These are phyloP conservation scores for Microctenopoma steveboyesi DNA, from an alignment of 2,797 vertebrate species.

Conservation along the genomic window DNA sequence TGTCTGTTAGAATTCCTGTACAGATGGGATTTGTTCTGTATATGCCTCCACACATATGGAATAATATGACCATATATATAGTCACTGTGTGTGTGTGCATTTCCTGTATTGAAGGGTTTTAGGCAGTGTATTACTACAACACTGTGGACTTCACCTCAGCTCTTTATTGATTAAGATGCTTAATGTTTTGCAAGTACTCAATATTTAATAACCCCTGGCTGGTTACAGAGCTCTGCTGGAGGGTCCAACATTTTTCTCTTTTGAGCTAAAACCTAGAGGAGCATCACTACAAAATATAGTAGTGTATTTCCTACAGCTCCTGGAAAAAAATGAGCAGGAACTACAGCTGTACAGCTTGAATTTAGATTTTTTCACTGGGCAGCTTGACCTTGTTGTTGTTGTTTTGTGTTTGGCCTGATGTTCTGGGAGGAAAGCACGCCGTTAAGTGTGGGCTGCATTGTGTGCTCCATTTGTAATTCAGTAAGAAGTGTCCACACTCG, in stretches of 20 bases:
- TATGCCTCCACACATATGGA: slow-evolving; percentile 19
- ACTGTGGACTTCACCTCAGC: slow-evolving; percentile 19
- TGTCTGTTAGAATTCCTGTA: slow-evolving; percentile 30
- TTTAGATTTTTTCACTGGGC: slow-evolving; percentile 34
- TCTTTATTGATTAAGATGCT: slow-evolving; percentile 51
- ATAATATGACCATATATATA: slow-evolving; percentile 15
- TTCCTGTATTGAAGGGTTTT: background rate
- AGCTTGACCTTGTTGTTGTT: slow-evolving; percentile 53
- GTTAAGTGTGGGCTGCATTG: slow-evolving; percentile 36
- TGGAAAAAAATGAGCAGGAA: slow-evolving; percentile 38
- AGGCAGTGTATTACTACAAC: slow-evolving; percentile 2
- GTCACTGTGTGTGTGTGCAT: slow-evolving; percentile 1
- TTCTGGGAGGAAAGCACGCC: slow-evolving; percentile 35
- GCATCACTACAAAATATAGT: slow-evolving; percentile 24
- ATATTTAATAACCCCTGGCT: slow-evolving; percentile 50
- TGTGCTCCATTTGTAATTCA: slow-evolving; percentile 35
- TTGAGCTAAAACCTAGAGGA: slow-evolving; percentile 38
- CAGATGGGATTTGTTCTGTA: background rate
- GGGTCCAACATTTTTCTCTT: slow-evolving; percentile 20
- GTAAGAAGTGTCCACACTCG: slow-evolving; percentile 18
- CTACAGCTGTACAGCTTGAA: slow-evolving; percentile 20
- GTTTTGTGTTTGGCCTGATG: slow-evolving; percentile 50
- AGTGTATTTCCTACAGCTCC: slow-evolving; percentile 6
- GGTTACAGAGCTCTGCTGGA: slow-evolving; percentile 25
- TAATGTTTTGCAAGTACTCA: slow-evolving; percentile 61